Conservation (phyloP, 2,113 vertebrate species). For the Actinemys pallida region DNA sequence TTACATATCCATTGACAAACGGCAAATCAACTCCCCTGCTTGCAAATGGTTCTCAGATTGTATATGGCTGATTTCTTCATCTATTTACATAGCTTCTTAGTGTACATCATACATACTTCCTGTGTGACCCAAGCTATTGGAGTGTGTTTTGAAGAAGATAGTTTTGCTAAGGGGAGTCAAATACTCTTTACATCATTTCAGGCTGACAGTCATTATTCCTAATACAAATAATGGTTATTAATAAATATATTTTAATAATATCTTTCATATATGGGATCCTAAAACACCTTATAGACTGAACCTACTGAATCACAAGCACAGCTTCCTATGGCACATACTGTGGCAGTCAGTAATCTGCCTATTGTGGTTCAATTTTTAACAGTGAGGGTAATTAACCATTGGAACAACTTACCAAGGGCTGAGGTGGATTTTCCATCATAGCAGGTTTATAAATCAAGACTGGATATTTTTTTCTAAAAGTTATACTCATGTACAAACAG, state of each 20-base stretch:
- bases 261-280: rapidly evolving
- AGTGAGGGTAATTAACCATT: not conserved
- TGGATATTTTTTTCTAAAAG: not conserved
- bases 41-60: not conserved
- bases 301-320: not conserved
- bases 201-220: not conserved
- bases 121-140: not conserved
- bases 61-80: rapidly evolving
- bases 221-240: not conserved
- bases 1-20: rapidly evolving
- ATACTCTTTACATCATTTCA: not conserved
- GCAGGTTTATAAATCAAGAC: not conserved
- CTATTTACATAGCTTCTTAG: rapidly evolving
- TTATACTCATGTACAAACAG: not conserved
- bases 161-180: not conserved
- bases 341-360: not conserved
- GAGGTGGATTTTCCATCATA: not conserved
- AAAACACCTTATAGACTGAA: not conserved
- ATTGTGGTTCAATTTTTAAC: not conserved
- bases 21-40: rapidly evolving
- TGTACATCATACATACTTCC: rapidly evolving
- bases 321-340: not conserved
- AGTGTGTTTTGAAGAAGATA: rapidly evolving
- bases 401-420: not conserved
- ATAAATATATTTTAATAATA: not conserved